Evolutionary conservation across 2,113 vertebrate species (phyloP).

Genomic region (Sylvietta virens): DNA sequence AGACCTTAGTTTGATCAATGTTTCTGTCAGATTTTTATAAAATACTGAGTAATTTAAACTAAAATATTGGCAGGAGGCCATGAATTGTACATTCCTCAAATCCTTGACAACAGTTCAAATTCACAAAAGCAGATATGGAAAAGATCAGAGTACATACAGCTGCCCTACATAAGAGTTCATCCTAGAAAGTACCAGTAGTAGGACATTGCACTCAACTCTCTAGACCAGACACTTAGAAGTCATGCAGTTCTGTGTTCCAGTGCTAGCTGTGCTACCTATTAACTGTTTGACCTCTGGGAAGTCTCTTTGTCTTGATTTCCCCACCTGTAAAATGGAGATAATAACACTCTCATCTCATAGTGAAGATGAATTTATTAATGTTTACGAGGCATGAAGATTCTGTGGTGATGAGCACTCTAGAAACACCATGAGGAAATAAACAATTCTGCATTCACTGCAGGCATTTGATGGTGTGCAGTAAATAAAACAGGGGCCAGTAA

Average conservation of each 20-base stretch:
- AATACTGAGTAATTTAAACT: background rate
- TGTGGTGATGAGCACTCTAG: conserved; percentile 61
- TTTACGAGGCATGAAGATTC: conserved; percentile 67
- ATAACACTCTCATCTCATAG: conserved; percentile 58
- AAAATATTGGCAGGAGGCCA: background rate
- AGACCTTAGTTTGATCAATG: background rate
- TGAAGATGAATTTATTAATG: conserved; percentile 67
- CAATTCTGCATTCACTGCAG: conserved; percentile 62
- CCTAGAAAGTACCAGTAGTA: background rate
- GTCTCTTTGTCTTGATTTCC: conserved; percentile 63
- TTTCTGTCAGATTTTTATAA: background rate
- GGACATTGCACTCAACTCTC: background rate
- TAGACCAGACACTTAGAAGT: background rate
- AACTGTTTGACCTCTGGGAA: conserved; percentile 55
- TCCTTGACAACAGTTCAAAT: background rate
- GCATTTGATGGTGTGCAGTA: conserved; percentile 63
- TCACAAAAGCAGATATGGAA: background rate
- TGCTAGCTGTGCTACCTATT: conserved; percentile 31
- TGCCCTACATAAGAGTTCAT: background rate
- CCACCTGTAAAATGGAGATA: conserved; percentile 62
- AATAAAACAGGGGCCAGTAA: conserved; percentile 53
- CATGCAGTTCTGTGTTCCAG: conserved; percentile 8
- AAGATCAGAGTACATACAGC: background rate
- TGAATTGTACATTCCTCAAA: background rate
- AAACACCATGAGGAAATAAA: conserved; percentile 63